Evolutionary conservation across 1,140 invertebrate genomes (phyloP).

Genomic region (Calosoma granatense): DNA sequence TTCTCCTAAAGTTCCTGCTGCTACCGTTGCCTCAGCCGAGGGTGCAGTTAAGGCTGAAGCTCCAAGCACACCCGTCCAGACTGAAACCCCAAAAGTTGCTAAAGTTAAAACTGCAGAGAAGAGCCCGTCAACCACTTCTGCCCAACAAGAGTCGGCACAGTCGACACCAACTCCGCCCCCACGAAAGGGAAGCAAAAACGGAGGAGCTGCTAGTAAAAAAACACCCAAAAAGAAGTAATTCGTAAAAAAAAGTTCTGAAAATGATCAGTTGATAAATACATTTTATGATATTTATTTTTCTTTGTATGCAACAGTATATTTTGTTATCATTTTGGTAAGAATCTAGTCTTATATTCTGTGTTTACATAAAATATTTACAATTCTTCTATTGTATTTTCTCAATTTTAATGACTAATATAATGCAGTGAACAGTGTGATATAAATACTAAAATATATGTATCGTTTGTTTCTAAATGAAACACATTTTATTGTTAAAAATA

Average conservation of each 20-base stretch:
- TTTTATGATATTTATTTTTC: neutral
- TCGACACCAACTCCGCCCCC: constrained; percentile 20
- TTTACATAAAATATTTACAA: neutral
- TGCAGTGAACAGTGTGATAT: too few relatives aligned
- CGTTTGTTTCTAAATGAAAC: too few relatives aligned
- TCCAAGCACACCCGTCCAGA: constrained; percentile 11
- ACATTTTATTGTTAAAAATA: too few relatives aligned
- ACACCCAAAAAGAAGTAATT: neutral
- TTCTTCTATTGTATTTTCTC: neutral
- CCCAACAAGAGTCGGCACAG: constrained; percentile 11
- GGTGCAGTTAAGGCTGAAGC: constrained; percentile 15
- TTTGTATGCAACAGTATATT: neutral
- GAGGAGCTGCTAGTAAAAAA: neutral
- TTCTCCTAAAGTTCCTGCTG: constrained; percentile 15
- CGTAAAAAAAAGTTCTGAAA: neutral
- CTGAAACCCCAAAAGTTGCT: constrained; percentile 9
- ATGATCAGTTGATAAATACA: too few relatives aligned
- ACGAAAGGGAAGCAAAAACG: constrained; percentile 16
- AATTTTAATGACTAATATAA: neutral
- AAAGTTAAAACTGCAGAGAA: too few relatives aligned
- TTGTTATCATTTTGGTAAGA: neutral
- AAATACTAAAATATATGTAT: too few relatives aligned
- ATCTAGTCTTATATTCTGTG: neutral
- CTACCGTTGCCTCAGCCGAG: constrained; percentile 10
- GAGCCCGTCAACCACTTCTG: neutral